Evolutionary conservation across 2,888 invertebrate genomes (phyloP), one percentile per base, ranked within the genome.

Genomic region (Agrotis puta): DNA sequence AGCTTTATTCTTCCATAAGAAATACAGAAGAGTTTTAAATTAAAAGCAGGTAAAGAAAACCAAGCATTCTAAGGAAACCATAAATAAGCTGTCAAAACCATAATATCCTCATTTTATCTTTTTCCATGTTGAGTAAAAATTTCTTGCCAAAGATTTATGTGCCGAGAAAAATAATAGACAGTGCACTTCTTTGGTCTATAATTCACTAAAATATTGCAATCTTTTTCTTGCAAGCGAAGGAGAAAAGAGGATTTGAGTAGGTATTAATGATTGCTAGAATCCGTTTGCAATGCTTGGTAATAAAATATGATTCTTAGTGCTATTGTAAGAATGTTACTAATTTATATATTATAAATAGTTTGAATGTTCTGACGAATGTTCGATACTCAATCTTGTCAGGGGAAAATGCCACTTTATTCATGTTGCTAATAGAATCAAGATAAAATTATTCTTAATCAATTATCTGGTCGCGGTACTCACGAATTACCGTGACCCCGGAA

Each of bases 51-150:
- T 63, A 75, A 59, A 64, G 53, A 24, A 75, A 78, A 71, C 24
- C 18, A 43, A 61, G 64, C 6, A 45, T 63, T 78, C 74, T 27
- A 18, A 59, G 22, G 53, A 79, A 79, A 72, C 79, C 48, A 75
- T 79, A 75, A 75, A 75, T 62, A 79, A 24, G 24, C 74, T 76
- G 79, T 76, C 76, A 65, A 73, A 76, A 73, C 43, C 57, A 73
- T 76, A 64, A 79, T 74, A 67, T n/a, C 67, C 67, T 67, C 63
- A 63, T 62, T 74, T 80, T 74, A 77, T 79, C 74, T 76, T 79
- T 64, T 73, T 79, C 62, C 13, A 65, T 58, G 80, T 66, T 48
- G 61, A 58, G 74, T 57, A 62, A 79, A 73, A 74, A 50, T 79
- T 66, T 74, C 66, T 79, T 75, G 22, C 67, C 53, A 50, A 64